Evolutionary conservation across 2,888 invertebrate genomes (phyloP), one percentile per base, ranked within the genome.

Genomic region (Folsomia candida): DNA sequence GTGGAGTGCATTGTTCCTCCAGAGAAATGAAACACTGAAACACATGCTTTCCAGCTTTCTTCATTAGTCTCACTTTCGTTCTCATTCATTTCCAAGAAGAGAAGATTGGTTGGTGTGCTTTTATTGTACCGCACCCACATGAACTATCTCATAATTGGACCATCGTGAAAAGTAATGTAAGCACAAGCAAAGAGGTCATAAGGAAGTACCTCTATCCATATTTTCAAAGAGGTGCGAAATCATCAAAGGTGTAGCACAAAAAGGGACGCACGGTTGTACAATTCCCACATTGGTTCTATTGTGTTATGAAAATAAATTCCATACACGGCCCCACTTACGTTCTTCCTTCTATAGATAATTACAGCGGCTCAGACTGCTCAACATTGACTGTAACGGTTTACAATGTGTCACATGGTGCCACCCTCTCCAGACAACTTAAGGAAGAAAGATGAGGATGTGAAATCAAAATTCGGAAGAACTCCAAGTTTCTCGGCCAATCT

Each of bases 11-110:
- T 75, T 75, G 70, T 72, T 75, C 69, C 70, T 67, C 67, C 57
- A 63, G 73, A 71, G 75, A 77, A 77, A 74, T 71, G 66, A 74
- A 77, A 74, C 77, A 77, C 69, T 70, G n/a, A n/a, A n/a, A n/a
- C n/a, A n/a, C n/a, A n/a, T n/a, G n/a, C n/a, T n/a, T n/a, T n/a
- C n/a, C n/a, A 74, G 77, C 75, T 75, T 67, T 73, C 64, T 68
- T 27, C 59, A 59, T 27, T 59, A 26, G 18, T 27, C 26, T 18
- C 26, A 60, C 20, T 18, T 24, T 59, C 59, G 26, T 3, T 24
- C 59, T 22, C 47, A 11, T 18, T 11, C 18, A 11, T 47, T 18
- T 47, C 47, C 18, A 47, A 11, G 18, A 47, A 47, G 47, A 47
- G 18, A 47, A 11, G 18, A 47, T 47, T 47, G n/a, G n/a, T n/a